A percentile compares a stretch with the other conserved stretches of the same genome.
These are phyloP conservation scores for Hymenopus coronatus DNA, from an alignment of 2,888 invertebrate species.

Conservation along the genomic window DNA sequence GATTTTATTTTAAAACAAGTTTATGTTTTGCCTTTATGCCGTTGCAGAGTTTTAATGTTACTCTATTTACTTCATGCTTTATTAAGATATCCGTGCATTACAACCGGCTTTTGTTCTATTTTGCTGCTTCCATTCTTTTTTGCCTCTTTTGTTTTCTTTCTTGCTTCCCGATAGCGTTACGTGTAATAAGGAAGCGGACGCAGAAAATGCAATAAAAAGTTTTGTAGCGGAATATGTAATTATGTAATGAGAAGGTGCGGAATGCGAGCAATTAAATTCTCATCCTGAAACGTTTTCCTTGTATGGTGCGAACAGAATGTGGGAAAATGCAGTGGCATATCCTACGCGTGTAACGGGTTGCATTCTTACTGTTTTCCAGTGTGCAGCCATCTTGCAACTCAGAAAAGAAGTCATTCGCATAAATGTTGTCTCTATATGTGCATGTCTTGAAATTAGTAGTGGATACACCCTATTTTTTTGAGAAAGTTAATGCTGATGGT, in stretches of 20 bases:
- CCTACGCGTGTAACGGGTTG: not conserved
- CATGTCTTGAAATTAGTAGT: too few relatives aligned
- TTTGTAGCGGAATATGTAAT: not conserved
- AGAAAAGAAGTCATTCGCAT: too few relatives aligned
- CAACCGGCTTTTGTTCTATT: too few relatives aligned
- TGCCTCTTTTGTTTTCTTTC: not conserved
- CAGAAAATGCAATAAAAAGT: not conserved
- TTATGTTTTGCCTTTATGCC: too few relatives aligned
- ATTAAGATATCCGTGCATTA: not conserved
- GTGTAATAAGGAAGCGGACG: not conserved
- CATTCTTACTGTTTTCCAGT: not conserved
- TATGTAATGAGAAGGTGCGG: not conserved
- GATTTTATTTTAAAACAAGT: too few relatives aligned
- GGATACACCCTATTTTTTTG: too few relatives aligned
- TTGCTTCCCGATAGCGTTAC: not conserved
- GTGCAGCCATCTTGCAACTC: not conserved
- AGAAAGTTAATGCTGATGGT: too few relatives aligned
- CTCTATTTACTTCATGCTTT: not conserved
- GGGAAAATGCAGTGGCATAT: not conserved
- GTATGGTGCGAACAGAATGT: not conserved
- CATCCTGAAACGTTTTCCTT: not conserved
- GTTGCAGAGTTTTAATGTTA: not conserved
- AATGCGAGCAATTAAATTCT: not conserved
- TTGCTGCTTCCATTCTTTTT: not conserved
- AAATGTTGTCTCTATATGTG: too few relatives aligned